phyloP scores from a whole-genome alignment of 2,888 invertebrate species.

The Ophioninae sp. region DNA sequence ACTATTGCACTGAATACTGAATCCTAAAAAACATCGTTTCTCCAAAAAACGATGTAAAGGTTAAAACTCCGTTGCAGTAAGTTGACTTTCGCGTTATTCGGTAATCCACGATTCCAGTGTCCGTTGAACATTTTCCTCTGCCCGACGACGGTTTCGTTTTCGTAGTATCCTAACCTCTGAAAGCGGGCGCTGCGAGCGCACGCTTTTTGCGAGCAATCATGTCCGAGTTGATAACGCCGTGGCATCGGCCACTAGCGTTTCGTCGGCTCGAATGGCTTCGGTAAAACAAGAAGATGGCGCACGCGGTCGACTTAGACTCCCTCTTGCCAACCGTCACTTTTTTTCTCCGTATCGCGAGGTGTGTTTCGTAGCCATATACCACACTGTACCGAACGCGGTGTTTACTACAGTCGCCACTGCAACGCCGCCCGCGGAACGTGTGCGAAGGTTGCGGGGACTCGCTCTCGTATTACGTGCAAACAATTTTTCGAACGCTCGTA shows the following conservation, averaged over 20 bases:
- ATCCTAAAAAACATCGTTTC: too few relatives aligned
- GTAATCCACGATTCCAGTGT: too few relatives aligned
- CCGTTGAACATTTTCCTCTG: too few relatives aligned
- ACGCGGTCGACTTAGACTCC: slow-evolving; percentile 71
- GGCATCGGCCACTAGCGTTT: slow-evolving; percentile 80
- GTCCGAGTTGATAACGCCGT: slow-evolving; percentile 22
- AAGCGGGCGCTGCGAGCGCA: too few relatives aligned
- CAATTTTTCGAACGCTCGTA: slow-evolving; percentile 14
- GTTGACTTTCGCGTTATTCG: neutral
- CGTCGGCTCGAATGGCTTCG: slow-evolving; percentile 69
- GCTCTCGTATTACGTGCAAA: slow-evolving; percentile 30
- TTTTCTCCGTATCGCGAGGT: slow-evolving; percentile 29
- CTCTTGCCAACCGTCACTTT: slow-evolving; percentile 67
- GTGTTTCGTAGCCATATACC: slow-evolving; percentile 23
- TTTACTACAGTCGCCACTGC: slow-evolving; percentile 14
- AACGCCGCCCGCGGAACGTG: neutral
- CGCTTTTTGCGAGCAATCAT: neutral
- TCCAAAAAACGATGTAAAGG: too few relatives aligned
- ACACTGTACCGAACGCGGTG: slow-evolving; percentile 4
- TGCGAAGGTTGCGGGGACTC: slow-evolving; percentile 6
- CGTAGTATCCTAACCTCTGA: too few relatives aligned
- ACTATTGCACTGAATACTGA: too few relatives aligned
- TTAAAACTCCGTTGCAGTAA: neutral
- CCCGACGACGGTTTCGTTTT: too few relatives aligned
- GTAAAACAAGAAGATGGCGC: slow-evolving; percentile 77